Evolutionary conservation across 2,888 invertebrate genomes (phyloP).

Genomic region (Leucophenga maculata): DNA sequence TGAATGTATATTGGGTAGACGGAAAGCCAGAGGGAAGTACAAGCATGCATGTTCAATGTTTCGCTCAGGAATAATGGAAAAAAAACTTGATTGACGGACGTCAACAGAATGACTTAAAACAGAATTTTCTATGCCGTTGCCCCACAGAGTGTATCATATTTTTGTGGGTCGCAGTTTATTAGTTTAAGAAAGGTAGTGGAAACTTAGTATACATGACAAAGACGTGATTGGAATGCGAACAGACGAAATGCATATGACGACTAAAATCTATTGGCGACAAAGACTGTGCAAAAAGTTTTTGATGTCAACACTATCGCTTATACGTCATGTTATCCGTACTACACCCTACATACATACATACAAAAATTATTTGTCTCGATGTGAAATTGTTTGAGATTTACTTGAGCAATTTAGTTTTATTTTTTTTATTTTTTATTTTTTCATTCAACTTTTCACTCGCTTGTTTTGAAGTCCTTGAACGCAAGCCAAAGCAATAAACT

Average conservation of each 20-base stretch:
- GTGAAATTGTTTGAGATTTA: too few species aligned
- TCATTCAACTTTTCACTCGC: not conserved
- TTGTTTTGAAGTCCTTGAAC: slow-evolving; percentile 14
- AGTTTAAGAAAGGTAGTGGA: too few species aligned
- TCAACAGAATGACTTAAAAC: not conserved
- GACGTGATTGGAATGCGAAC: slow-evolving; percentile 3
- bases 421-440: not conserved
- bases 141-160: not conserved
- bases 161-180: not conserved
- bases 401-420: not conserved
- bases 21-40: too few species aligned
- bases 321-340: not conserved
- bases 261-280: not conserved
- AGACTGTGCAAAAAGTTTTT: not conserved
- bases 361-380: too few species aligned
- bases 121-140: not conserved
- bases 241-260: not conserved
- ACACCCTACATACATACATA: not conserved
- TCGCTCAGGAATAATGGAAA: too few species aligned
- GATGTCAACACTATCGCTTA: not conserved
- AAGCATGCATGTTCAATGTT: too few species aligned
- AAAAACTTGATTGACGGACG: too few species aligned
- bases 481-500: slow-evolving; percentile 18
- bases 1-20: too few species aligned
- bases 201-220: not conserved